Percentiles rank a stretch among this genome's conserved stretches.
Evolutionary conservation across 1,140 invertebrate genomes (phyloP).

Genomic region (Kradibia gibbosae): DNA sequence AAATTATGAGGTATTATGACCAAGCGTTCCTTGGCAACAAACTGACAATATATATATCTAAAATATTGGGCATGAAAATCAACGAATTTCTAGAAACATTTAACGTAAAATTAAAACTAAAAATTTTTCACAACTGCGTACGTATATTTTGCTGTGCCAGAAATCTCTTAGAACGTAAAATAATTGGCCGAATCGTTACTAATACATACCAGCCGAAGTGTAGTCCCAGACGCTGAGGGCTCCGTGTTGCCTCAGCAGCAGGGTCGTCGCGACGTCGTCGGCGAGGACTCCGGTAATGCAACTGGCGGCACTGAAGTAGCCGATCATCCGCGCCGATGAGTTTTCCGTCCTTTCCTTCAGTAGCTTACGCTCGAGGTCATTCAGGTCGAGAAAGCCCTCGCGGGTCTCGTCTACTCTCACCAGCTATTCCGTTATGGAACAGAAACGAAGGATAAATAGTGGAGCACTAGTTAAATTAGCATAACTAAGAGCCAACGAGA

Average conservation of each 20-base stretch:
- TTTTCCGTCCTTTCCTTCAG: conserved; percentile 74
- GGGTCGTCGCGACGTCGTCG: conserved; percentile 87
- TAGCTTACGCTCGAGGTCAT: conserved; percentile 83
- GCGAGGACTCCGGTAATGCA: conserved; percentile 91
- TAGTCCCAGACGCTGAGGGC: conserved; percentile 94
- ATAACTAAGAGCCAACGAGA: too few relatives aligned
- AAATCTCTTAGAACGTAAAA: too few relatives aligned
- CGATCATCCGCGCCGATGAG: conserved; percentile 79
- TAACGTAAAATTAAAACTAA: too few relatives aligned
- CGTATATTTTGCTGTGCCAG: too few relatives aligned
- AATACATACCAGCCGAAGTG: conserved; percentile 79
- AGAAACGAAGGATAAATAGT: background rate
- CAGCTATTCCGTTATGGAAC: conserved; percentile 71
- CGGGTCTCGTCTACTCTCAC: conserved; percentile 84
- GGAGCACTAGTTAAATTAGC: background rate
- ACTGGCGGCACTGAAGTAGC: conserved; percentile 90
- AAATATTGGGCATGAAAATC: too few relatives aligned
- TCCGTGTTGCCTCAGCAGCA: conserved; percentile 86
- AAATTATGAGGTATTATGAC: too few relatives aligned
- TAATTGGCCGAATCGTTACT: background rate
- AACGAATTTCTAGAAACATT: too few relatives aligned
- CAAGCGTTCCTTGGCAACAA: too few relatives aligned
- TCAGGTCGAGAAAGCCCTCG: conserved; percentile 85
- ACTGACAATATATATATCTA: too few relatives aligned
- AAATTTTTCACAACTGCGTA: too few relatives aligned